phyloP scores from a whole-genome alignment of 2,113 vertebrate genomes.

The Edolisoma coerulescens region DNA sequence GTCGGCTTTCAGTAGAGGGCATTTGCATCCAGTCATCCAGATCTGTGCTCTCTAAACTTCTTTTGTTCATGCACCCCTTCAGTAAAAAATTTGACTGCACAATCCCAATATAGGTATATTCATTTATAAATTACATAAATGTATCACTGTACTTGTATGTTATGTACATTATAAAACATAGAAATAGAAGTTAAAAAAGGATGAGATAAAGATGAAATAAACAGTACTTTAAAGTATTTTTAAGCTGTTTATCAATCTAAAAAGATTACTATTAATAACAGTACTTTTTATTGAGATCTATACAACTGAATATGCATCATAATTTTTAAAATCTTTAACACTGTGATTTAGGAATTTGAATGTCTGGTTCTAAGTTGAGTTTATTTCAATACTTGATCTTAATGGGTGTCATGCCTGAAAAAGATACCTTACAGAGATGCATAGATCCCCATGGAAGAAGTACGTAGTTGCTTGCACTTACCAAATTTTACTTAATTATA shows the following conservation, averaged over 20 bases:
- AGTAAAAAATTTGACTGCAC: neutral
- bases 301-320: neutral
- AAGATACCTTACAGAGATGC: neutral
- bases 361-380: neutral
- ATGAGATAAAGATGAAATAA: neutral
- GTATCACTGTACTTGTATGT: neutral
- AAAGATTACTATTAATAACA: neutral
- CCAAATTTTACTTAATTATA: neutral
- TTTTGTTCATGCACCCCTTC: neutral
- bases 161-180: neutral
- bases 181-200: neutral
- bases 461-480: neutral
- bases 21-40: neutral
- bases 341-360: neutral
- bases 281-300: neutral
- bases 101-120: neutral
- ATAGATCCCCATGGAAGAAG: neutral
- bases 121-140: neutral
- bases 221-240: neutral
- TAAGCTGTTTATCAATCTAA: neutral
- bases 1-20: neutral
- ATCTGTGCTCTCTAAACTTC: neutral
- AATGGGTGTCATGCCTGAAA: neutral
- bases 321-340: neutral
- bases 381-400: neutral